Base-by-base conservation (phyloP, 2,888 invertebrate genomes). In the Parnassius smintheus region DNA sequence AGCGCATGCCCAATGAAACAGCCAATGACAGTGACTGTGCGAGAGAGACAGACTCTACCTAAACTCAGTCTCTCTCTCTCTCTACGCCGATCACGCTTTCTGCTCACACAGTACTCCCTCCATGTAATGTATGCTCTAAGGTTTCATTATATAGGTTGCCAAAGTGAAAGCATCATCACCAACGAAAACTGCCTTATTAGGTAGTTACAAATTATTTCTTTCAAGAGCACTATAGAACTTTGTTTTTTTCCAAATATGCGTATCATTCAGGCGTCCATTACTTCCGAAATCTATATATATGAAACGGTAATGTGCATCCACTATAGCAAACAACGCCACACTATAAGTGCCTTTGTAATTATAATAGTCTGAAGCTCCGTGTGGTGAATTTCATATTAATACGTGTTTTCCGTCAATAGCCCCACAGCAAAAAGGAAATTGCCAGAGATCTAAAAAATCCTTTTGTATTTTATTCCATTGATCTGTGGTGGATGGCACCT, bases 391-490 rank as follows among this genome's bases (percentile, higher is more conserved):
- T 69, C 70, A 61, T n/a, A 76, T 77, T 61, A 71, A 64, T 11
- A 77, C 70, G 69, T 75, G 77, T 70, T 76, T 77, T 60, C 75
- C 75, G 66, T 77, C 75, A 64, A 76, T 72, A 64, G 75, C 72
- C 56, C 74, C 76, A 64, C 66, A 71, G 64, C 73, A 72, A 66
- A 64, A 66, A 68, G 73, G 73, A 70, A 77, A 77, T 68, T 75
- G 70, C 74, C 75, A 75, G 68, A 69, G 67, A 64, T 69, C 68
- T 64, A 68, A 68, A 75, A 75, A 75, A 62, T 68, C 69, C 45
- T 72, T 69, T 59, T 70, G 69, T 67, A 75, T 72, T 65, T 70
- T 69, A 62, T 52, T 69, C 72, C 72, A 75, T 71, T 75, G 69
- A 65, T 72, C 67, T 69, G 45, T 65, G 58, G 65, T 67, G 72